Conservation (phyloP, 1,140 invertebrate genomes). For the Meloidogyne floridensis region DNA sequence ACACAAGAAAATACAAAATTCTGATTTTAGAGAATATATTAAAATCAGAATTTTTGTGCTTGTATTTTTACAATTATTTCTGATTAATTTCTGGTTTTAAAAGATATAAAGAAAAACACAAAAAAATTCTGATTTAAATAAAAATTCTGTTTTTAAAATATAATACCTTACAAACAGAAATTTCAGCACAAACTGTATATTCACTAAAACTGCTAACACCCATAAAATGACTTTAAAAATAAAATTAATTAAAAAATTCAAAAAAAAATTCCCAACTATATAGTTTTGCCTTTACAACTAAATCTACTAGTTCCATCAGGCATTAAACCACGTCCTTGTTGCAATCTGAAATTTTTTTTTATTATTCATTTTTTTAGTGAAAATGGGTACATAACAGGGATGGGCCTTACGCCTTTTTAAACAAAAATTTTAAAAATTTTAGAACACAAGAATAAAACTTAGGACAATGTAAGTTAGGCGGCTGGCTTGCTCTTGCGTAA, state of each 20-base stretch:
- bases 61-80: too few relatives aligned
- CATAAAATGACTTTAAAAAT: slow-evolving; percentile 84
- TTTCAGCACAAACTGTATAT: slow-evolving; percentile 95
- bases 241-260: not conserved
- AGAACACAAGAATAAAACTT: too few relatives aligned
- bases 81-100: not conserved
- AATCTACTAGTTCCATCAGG: slow-evolving; percentile 87
- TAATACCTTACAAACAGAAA: slow-evolving; percentile 80
- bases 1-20: slow-evolving; percentile 7
- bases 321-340: slow-evolving; percentile 75
- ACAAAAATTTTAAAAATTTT: slow-evolving; percentile 16
- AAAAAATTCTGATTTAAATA: too few relatives aligned
- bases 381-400: too few relatives aligned
- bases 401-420: not conserved
- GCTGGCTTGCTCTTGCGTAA: too few relatives aligned
- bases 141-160: not conserved
- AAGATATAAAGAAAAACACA: too few relatives aligned
- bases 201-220: slow-evolving; percentile 95
- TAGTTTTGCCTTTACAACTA: slow-evolving; percentile 82
- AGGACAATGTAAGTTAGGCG: too few relatives aligned
- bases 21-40: too few relatives aligned
- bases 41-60: too few relatives aligned
- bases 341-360: slow-evolving; percentile 60
- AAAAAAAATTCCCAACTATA: too few relatives aligned
- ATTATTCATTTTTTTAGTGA: too few relatives aligned